Conservation (phyloP, 2,888 invertebrate genomes). For the Dicyrtomina minuta region DNA sequence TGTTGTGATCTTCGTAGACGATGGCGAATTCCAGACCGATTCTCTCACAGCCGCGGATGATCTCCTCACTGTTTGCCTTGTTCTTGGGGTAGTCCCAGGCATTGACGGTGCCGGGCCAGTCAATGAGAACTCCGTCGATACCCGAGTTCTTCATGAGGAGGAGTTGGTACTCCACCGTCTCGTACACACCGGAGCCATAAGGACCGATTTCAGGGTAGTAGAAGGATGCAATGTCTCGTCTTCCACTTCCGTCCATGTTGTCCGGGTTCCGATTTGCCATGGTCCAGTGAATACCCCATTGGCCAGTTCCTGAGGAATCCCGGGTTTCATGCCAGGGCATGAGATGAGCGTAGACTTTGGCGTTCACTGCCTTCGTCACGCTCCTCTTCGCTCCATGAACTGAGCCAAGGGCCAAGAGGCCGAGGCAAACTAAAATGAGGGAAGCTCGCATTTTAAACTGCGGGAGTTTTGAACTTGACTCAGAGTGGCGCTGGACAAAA, state of each 20-base stretch:
- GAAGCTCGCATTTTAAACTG: no score
- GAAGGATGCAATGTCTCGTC: constrained; percentile 45
- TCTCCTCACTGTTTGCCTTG: constrained; percentile 33
- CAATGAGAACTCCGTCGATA: constrained; percentile 48
- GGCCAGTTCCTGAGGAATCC: constrained; percentile 34
- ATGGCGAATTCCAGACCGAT: constrained; percentile 47
- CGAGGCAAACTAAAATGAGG: no score
- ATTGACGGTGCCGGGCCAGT: constrained; percentile 45
- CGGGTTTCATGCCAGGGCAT: constrained; percentile 51
- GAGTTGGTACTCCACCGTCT: constrained; percentile 44
- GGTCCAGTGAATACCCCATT: constrained; percentile 51
- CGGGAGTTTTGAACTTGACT: no score
- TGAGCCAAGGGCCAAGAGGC: no score
- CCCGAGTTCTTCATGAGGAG: constrained; percentile 46
- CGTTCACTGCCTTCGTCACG: constrained; percentile 28
- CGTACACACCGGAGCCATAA: constrained; percentile 44
- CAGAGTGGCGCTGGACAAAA: no score
- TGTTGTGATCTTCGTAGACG: constrained; percentile 49
- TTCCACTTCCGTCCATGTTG: constrained; percentile 35
- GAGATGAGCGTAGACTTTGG: constrained; percentile 45
- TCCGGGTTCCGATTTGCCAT: constrained; percentile 49
- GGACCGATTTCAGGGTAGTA: constrained; percentile 48
- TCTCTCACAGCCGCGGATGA: constrained; percentile 36
- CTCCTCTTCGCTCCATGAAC: no score
- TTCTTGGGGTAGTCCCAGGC: constrained; percentile 49